These are phyloP conservation scores for Engraulis encrasicolus DNA, from an alignment of 2,113 vertebrate species.

Conservation along the genomic window DNA sequence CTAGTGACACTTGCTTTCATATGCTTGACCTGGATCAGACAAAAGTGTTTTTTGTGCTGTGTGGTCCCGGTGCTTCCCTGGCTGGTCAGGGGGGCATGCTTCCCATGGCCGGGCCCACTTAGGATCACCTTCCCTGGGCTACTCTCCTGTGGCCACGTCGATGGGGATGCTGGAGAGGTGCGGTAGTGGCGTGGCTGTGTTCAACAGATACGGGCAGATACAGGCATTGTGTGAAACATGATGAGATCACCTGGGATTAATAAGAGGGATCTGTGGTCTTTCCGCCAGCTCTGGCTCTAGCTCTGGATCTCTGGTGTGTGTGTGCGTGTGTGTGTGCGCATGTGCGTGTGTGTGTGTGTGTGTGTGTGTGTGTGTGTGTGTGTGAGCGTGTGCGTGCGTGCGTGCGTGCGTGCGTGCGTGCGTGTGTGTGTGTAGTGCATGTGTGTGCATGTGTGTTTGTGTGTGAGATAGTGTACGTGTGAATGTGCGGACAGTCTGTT, in stretches of 20 bases:
- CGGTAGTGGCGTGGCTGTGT: no score
- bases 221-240: conserved; percentile 6
- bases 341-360: no score
- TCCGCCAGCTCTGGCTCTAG: neutral
- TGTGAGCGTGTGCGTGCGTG: no score
- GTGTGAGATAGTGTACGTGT: no score
- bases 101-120: neutral
- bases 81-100: conserved; percentile 57
- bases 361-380: no score
- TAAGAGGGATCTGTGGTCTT: neutral
- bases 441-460: no score
- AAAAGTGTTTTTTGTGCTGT: conserved; percentile 71
- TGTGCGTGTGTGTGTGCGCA: no score
- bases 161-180: neutral
- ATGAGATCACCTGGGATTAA: conserved; percentile 14
- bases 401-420: no score
- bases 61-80: conserved; percentile 62
- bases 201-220: neutral
- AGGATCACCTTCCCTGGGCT: no score
- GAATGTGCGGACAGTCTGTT: no score
- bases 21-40: conserved; percentile 76
- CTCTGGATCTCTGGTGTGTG: no score
- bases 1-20: conserved; percentile 64
- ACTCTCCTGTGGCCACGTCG: conserved; percentile 21
- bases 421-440: no score